Evolutionary conservation across 2,113 vertebrate species (phyloP).

Genomic region (Glaucidium brasilianum): DNA sequence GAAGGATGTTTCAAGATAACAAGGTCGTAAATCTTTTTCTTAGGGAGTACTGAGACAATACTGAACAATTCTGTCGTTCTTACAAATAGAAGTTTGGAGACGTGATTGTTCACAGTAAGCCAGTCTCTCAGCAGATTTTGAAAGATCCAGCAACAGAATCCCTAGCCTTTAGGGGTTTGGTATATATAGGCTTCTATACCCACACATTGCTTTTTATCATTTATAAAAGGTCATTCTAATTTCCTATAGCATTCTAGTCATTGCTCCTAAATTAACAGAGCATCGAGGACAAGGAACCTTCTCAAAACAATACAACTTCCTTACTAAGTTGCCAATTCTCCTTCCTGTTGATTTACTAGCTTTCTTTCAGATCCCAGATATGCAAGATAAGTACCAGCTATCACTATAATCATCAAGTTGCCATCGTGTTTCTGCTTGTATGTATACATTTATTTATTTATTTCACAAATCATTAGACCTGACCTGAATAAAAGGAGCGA

Average conservation of each 20-base stretch:
- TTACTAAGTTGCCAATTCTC: background rate
- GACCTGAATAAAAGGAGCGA: background rate
- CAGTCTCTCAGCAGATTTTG: background rate
- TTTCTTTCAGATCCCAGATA: background rate
- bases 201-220: background rate
- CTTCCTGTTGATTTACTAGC: background rate
- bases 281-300: constrained; percentile 7
- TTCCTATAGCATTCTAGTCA: constrained; percentile 15
- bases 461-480: constrained; percentile 38
- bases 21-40: background rate
- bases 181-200: background rate
- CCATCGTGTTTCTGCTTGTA: background rate
- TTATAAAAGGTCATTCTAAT: constrained; percentile 3
- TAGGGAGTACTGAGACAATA: background rate
- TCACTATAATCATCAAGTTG: background rate
- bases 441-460: background rate
- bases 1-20: background rate
- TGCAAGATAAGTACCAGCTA: background rate
- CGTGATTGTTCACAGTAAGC: background rate
- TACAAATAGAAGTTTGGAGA: background rate
- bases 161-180: background rate
- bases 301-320: background rate
- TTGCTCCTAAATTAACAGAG: constrained; percentile 20
- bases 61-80: background rate
- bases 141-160: background rate